Conservation (phyloP, 2,797 vertebrate genomes). For the Enoplosus armatus region DNA sequence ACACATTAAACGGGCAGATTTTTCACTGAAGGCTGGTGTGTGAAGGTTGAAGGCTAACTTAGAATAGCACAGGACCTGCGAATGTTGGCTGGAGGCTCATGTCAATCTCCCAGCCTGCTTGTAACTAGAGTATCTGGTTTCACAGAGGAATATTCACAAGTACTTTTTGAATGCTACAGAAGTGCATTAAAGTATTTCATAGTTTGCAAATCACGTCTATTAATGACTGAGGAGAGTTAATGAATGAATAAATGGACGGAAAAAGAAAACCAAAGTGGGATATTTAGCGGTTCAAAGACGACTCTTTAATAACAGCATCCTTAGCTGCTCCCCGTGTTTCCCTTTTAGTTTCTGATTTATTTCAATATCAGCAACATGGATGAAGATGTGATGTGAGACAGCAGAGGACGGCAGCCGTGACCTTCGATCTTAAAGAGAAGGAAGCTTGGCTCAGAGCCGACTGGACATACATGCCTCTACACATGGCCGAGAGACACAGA, state of each 20-base stretch:
- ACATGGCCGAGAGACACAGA: not conserved
- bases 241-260: not conserved
- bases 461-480: conserved; percentile 56
- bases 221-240: not conserved
- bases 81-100: not conserved
- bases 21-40: conserved; percentile 17
- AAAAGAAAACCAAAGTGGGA: not conserved
- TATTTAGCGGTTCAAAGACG: no score
- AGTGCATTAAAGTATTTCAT: not conserved
- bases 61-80: conserved; percentile 30
- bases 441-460: conserved; percentile 33
- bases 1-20: not conserved
- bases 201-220: not conserved
- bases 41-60: not conserved
- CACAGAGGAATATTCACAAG: not conserved
- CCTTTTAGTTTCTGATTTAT: not conserved
- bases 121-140: conserved; percentile 1
- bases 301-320: not conserved
- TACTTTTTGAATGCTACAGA: not conserved
- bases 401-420: conserved; percentile 16
- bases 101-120: not conserved
- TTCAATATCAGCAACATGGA: not conserved
- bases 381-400: not conserved
- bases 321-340: not conserved
- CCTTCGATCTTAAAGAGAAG: conserved; percentile 12